Percentiles rank a stretch among this genome's conserved stretches.
Evolutionary conservation across 2,797 vertebrate species (phyloP).

Genomic region (Atherinosoma microstoma): DNA sequence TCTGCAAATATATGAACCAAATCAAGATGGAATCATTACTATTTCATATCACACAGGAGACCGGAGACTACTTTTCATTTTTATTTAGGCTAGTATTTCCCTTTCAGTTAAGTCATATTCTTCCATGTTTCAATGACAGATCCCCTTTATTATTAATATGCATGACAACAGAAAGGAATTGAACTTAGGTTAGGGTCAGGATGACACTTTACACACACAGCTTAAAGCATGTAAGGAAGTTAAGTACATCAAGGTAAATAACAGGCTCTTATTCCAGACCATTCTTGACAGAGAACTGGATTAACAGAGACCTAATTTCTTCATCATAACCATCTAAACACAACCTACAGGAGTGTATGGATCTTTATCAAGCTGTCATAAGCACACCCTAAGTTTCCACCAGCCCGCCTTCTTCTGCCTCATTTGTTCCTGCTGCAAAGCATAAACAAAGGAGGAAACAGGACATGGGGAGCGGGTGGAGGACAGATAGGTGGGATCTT

Average conservation of each 20-base stretch:
- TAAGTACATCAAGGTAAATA: constrained; percentile 82
- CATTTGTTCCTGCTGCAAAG: constrained; percentile 85
- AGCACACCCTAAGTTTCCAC: constrained; percentile 83
- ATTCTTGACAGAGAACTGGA: constrained; percentile 75
- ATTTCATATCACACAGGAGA: constrained; percentile 29
- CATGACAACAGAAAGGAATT: constrained; percentile 80
- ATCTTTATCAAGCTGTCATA: constrained; percentile 74
- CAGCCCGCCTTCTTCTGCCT: constrained; percentile 82
- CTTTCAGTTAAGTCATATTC: constrained; percentile 76
- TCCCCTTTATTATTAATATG: constrained; percentile 75
- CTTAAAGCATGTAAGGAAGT: constrained; percentile 77
- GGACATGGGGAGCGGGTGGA: constrained; percentile 62
- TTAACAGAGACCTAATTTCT: constrained; percentile 71
- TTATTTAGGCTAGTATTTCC: constrained; percentile 80
- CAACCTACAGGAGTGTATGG: constrained; percentile 79
- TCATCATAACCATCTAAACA: constrained; percentile 77
- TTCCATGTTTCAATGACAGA: constrained; percentile 73
- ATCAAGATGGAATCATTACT: background rate
- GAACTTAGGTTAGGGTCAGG: constrained; percentile 72
- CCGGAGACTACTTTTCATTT: constrained; percentile 66
- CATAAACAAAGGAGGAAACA: constrained; percentile 81
- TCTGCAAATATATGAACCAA: background rate
- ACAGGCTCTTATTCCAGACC: constrained; percentile 74
- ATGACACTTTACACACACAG: constrained; percentile 79
- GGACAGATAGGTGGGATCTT: constrained; percentile 85